phyloP scores from a whole-genome alignment of 2,113 vertebrate genomes.

The Scolopax mira region DNA sequence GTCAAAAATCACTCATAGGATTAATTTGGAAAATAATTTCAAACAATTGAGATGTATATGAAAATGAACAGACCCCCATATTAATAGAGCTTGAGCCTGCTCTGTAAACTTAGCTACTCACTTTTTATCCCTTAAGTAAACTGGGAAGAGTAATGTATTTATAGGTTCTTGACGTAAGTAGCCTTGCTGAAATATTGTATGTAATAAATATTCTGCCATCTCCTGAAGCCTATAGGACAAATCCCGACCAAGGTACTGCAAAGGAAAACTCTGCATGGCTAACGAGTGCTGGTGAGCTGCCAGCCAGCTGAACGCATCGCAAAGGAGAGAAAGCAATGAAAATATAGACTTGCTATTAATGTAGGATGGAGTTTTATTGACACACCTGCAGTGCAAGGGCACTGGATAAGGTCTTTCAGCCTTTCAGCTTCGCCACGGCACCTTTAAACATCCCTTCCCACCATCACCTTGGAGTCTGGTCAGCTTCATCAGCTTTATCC shows the following conservation, averaged over 20 bases:
- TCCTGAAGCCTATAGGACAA: neutral
- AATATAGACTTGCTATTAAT: neutral
- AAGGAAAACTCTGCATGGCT: neutral
- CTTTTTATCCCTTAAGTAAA: conserved; percentile 59
- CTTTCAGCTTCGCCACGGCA: neutral
- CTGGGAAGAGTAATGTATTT: conserved; percentile 7
- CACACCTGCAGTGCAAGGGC: conserved; percentile 20
- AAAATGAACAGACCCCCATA: conserved; percentile 45
- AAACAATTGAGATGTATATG: conserved; percentile 39
- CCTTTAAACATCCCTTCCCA: neutral
- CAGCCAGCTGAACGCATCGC: conserved; percentile 58
- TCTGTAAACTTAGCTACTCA: conserved; percentile 53
- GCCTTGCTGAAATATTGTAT: conserved; percentile 20
- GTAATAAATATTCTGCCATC: conserved; percentile 31
- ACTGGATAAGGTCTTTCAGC: neutral
- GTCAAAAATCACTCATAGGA: conserved; percentile 6
- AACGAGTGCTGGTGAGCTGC: conserved; percentile 50
- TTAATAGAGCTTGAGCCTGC: conserved; percentile 7
- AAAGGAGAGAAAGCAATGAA: conserved; percentile 57
- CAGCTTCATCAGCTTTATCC: neutral
- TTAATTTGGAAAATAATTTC: conserved; percentile 41
- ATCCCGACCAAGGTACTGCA: neutral
- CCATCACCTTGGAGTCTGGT: neutral
- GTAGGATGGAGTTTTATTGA: conserved; percentile 54
- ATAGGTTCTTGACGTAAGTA: conserved; percentile 40